phyloP scores from a whole-genome alignment of 2,888 invertebrate species.

The Drosophila greeni region DNA sequence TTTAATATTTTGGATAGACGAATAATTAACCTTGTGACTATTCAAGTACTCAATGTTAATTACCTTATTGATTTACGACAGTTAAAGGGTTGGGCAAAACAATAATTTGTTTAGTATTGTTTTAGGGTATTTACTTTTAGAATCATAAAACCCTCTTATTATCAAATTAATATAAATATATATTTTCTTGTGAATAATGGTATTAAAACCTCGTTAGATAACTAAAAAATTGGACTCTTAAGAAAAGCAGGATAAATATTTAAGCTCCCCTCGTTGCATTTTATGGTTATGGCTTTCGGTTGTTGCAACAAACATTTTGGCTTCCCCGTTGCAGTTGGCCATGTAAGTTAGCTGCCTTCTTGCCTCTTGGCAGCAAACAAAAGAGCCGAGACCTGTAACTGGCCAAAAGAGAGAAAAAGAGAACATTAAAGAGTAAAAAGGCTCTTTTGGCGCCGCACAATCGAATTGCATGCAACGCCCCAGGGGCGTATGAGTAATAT shows the following conservation, averaged over 20 bases:
- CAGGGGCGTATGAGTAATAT: slow-evolving; percentile 1
- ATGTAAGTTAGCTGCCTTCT: slow-evolving; percentile 19
- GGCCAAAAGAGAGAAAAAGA: slow-evolving; percentile 37
- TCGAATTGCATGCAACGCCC: slow-evolving; percentile 13
- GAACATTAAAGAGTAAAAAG: slow-evolving; percentile 25
- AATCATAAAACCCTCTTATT: too few species aligned
- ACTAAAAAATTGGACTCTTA: not conserved
- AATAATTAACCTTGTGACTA: not conserved
- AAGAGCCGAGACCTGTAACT: slow-evolving; percentile 28
- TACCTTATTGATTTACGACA: not conserved
- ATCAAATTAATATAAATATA: too few species aligned
- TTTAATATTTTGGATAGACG: not conserved
- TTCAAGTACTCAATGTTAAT: not conserved
- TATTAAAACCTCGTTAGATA: not conserved
- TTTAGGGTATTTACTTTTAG: not conserved
- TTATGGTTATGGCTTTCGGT: slow-evolving; percentile 28
- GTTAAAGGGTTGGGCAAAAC: too few species aligned
- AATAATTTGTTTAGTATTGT: too few species aligned
- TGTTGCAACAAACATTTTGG: slow-evolving; percentile 42
- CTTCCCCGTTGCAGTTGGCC: slow-evolving; percentile 49
- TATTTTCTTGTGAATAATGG: too few species aligned
- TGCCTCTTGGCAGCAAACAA: slow-evolving; percentile 31
- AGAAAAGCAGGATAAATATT: slow-evolving; percentile 12
- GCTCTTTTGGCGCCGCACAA: slow-evolving; percentile 48
- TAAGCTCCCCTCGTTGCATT: slow-evolving; percentile 47